A percentile compares a stretch with the other conserved stretches of the same genome.
These are phyloP conservation scores for Tetheella fluctuosa DNA, from an alignment of 2,888 invertebrate species.

Conservation along the genomic window DNA sequence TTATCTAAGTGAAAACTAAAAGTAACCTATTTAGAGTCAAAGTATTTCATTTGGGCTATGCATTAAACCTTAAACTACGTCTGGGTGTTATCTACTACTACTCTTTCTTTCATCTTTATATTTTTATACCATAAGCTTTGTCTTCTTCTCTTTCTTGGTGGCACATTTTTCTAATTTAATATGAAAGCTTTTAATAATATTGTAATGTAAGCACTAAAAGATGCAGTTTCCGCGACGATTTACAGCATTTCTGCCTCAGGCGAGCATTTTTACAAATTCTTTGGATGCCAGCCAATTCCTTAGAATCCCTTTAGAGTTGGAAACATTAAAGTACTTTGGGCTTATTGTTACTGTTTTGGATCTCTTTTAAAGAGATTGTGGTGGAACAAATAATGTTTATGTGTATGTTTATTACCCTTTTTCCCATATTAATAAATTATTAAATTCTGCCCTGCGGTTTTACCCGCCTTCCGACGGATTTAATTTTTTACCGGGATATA, in stretches of 20 bases:
- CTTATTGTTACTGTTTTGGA: not conserved
- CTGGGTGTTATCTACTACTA: too few species aligned
- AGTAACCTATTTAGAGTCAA: too few species aligned
- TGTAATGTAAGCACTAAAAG: slow-evolving; percentile 8
- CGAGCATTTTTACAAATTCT: slow-evolving; percentile 2
- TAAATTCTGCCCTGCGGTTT: not conserved
- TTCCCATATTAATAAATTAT: not conserved
- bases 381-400: not conserved
- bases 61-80: too few species aligned
- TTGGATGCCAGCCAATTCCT: not conserved
- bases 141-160: not conserved
- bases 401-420: not conserved
- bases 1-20: not conserved
- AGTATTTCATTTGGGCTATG: too few species aligned
- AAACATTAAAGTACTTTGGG: not conserved
- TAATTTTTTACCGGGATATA: not conserved
- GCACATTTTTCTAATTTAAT: not conserved
- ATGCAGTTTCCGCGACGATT: slow-evolving; percentile 5
- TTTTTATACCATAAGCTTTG: not conserved
- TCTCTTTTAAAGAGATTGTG: not conserved
- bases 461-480: not conserved
- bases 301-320: slow-evolving; percentile 1
- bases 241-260: not conserved
- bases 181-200: not conserved
- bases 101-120: too few species aligned